Evolutionary conservation across 2,888 invertebrate genomes (phyloP).

Genomic region (Pyralis farinalis): DNA sequence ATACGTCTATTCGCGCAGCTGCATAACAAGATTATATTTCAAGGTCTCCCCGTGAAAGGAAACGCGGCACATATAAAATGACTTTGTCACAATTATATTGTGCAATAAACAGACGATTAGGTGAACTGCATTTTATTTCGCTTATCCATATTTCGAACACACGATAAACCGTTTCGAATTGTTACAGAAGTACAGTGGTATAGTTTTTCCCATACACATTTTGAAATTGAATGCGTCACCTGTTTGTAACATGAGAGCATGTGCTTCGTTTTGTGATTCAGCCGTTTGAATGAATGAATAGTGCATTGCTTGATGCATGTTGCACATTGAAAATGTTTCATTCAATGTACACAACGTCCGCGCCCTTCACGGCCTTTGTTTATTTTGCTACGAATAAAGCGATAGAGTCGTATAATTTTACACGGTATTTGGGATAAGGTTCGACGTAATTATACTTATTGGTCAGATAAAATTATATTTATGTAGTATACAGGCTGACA

Average conservation of each 20-base stretch:
- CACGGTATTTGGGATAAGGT: too few relatives aligned
- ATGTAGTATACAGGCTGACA: too few relatives aligned
- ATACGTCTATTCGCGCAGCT: constrained; percentile 40
- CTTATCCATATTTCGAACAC: not conserved
- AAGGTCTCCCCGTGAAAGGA: constrained; percentile 65
- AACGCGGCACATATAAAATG: constrained; percentile 19
- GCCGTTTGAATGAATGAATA: constrained; percentile 38
- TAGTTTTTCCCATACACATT: constrained; percentile 8
- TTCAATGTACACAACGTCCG: constrained; percentile 11
- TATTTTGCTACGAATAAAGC: not conserved
- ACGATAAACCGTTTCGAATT: not conserved
- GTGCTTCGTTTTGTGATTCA: constrained; percentile 54
- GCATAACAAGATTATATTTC: constrained; percentile 52
- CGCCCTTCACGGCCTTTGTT: constrained; percentile 6
- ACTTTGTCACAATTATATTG: constrained; percentile 4
- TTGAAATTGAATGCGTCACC: constrained; percentile 49
- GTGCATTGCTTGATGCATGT: constrained; percentile 24
- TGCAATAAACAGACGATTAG: not conserved
- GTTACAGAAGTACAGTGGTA: constrained; percentile 4
- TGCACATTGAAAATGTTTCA: constrained; percentile 16
- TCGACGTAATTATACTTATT: too few relatives aligned
- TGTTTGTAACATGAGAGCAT: constrained; percentile 41
- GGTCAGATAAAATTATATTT: too few relatives aligned
- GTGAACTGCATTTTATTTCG: too few relatives aligned
- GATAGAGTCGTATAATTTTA: too few relatives aligned